Conservation (phyloP, 2,888 invertebrate species). For the Cryptus viduatorius region DNA sequence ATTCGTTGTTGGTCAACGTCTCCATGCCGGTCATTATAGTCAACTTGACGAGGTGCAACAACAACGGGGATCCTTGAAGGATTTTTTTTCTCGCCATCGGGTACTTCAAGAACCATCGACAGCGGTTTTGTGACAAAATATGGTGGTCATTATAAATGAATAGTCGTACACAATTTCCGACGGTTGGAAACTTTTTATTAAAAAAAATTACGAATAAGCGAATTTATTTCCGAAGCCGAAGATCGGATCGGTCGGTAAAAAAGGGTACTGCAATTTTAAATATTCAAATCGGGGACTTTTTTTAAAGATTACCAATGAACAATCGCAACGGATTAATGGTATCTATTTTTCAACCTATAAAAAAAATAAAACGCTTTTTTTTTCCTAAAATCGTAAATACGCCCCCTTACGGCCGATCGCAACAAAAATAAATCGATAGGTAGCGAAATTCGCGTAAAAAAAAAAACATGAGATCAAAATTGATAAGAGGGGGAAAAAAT, state of each 20-base stretch:
- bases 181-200: neutral
- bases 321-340: no score
- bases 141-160: conserved; percentile 80
- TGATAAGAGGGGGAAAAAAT: conserved; percentile 17
- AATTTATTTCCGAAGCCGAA: no score
- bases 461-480: conserved; percentile 6
- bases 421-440: neutral
- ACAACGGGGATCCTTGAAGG: neutral
- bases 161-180: conserved; percentile 1
- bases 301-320: no score
- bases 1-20: conserved; percentile 47
- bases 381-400: neutral
- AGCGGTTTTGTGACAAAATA: conserved; percentile 77
- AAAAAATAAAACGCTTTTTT: no score
- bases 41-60: conserved; percentile 34
- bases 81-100: conserved; percentile 13
- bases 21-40: conserved; percentile 65
- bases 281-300: no score
- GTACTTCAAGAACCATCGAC: conserved; percentile 30
- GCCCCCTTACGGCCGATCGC: neutral
- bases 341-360: no score
- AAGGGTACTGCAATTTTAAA: no score
- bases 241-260: no score
- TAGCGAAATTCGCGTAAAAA: conserved; percentile 7
- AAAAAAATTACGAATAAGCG: neutral